Evolutionary conservation across 2,113 vertebrate genomes (phyloP), one percentile per base, ranked within the genome.

Genomic region (Tympanuchus pallidicinctus): DNA sequence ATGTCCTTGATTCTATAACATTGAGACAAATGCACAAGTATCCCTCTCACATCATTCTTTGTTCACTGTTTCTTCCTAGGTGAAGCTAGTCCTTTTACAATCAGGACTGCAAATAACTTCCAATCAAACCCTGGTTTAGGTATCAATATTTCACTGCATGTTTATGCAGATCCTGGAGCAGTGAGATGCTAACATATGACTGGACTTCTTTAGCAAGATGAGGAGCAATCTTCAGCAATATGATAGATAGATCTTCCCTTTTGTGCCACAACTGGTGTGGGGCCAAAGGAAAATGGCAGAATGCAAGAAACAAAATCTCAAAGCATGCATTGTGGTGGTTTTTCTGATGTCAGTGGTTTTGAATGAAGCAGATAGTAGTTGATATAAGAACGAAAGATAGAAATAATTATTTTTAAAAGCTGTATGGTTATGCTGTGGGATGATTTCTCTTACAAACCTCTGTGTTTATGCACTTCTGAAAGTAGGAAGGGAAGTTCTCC

Each of bases 1-100:
- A 79, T 27, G 12, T 73, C n/a, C 67, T 85, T 3, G 1, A 20
- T 48, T 59, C 45, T 89, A 13, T 73, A 86, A 93, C 71, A 90
- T 71, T 72, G 40, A 90, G 77, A 76, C 9, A 75, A 93, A 74
- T 30, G 15, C 52, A 78, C 40, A 87, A 54, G 34, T 69, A 75
- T 82, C 78, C 24, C 40, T 86, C 71, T 87, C 83, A 75, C 57
- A 38, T 66, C 84, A 45, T 82, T 94, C 57, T 6, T 4, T 72
- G 77, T 54, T 54, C 27, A 16, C 52, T 54, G 27, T 28, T 54
- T 2, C 27, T 54, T 54, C 27, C 15, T 84, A 79, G 59, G 83
- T 93, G 77, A 93, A 79, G 70, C 40, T 95, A 96, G 94, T 95
- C 89, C 45, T 89, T 96, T 95, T 83, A 86, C 38, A 88, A 61